Conservation (phyloP, 2,888 invertebrate genomes). For the Drosophila koepferae region DNA sequence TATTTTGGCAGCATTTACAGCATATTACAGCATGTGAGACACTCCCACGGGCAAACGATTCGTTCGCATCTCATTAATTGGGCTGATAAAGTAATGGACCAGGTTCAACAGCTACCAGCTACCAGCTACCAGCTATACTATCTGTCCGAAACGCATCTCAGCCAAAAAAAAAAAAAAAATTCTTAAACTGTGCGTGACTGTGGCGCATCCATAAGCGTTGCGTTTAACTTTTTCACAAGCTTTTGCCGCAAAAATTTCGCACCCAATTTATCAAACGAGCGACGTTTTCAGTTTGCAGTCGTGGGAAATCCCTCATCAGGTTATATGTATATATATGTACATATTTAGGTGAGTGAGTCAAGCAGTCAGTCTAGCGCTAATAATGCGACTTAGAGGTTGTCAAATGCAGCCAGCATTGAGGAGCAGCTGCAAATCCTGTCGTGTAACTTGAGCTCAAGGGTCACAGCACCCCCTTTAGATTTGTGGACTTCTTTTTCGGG, state of each 20-base stretch:
- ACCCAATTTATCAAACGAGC: conserved; percentile 77
- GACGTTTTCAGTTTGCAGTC: conserved; percentile 55
- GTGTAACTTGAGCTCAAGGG: conserved; percentile 72
- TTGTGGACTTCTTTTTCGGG: background rate
- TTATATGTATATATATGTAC: conserved; percentile 4
- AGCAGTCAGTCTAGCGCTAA: conserved; percentile 66
- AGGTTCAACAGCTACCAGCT: background rate
- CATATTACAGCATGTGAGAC: conserved; percentile 37
- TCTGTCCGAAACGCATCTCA: background rate
- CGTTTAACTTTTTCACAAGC: conserved; percentile 79
- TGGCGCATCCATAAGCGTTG: conserved; percentile 63
- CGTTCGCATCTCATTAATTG: conserved; percentile 69
- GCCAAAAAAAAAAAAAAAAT: background rate
- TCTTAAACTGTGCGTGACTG: conserved; percentile 72
- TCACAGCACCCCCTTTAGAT: conserved; percentile 25
- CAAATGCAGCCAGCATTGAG: background rate
- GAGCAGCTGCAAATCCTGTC: conserved; percentile 49
- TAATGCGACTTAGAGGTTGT: conserved; percentile 73
- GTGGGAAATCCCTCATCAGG: conserved; percentile 73
- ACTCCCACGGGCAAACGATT: conserved; percentile 73
- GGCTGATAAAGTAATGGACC: conserved; percentile 69
- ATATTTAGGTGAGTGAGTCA: conserved; percentile 22
- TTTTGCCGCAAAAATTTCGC: conserved; percentile 77
- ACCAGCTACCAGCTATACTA: background rate
- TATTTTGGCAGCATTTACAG: conserved; percentile 17